Evolutionary conservation across 2,888 invertebrate species (phyloP).

Genomic region (Tenthredo amoena): DNA sequence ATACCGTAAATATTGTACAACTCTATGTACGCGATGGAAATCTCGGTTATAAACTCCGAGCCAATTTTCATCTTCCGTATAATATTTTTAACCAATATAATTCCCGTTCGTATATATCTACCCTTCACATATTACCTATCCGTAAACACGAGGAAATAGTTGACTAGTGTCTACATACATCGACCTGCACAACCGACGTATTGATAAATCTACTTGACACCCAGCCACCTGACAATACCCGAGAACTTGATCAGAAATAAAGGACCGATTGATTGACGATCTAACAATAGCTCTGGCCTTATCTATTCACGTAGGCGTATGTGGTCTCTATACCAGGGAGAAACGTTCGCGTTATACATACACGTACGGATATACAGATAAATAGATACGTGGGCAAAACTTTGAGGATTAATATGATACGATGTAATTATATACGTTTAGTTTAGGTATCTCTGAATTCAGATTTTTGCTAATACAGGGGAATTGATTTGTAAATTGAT

Average conservation of each 20-base stretch:
- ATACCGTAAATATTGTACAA: background rate
- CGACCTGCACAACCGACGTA: background rate
- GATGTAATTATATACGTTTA: background rate
- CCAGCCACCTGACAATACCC: conserved; percentile 38
- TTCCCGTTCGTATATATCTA: background rate
- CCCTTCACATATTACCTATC: background rate
- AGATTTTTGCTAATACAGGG: background rate
- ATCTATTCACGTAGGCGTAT: conserved; percentile 29
- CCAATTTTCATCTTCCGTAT: background rate
- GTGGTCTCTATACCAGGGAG: background rate
- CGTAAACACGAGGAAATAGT: conserved; percentile 18
- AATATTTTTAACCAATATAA: background rate
- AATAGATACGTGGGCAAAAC: background rate
- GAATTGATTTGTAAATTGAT: background rate
- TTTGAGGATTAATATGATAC: background rate
- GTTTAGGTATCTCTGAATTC: background rate
- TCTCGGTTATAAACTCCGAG: background rate
- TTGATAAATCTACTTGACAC: conserved; percentile 47
- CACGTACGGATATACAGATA: background rate
- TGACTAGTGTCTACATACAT: background rate
- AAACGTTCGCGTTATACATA: background rate
- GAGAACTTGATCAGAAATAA: conserved; percentile 47
- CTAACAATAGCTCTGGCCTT: conserved; percentile 53
- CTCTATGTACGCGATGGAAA: background rate
- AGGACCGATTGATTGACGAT: conserved; percentile 47